phyloP scores from a whole-genome alignment of 2,113 vertebrate genomes.

The Sceloporus tristichus region DNA sequence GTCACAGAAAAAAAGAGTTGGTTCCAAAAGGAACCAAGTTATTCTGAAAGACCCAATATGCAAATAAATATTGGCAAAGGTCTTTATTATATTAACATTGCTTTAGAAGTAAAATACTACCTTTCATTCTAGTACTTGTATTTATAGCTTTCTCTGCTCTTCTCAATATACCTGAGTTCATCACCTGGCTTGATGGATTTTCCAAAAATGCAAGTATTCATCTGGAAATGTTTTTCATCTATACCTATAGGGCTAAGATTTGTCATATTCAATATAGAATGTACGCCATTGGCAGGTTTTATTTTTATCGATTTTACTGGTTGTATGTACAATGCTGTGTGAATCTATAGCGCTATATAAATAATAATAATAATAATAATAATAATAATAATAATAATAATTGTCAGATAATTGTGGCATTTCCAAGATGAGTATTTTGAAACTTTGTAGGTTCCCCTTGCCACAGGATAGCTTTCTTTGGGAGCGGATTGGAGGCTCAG shows the following conservation, averaged over 20 bases:
- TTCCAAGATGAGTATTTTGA: no score
- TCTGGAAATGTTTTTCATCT: neutral
- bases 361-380: no score
- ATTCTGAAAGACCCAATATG: neutral
- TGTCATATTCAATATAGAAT: no score
- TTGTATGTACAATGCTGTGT: no score
- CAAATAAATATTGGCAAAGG: neutral
- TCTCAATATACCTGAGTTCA: neutral
- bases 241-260: neutral
- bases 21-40: neutral
- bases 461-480: no score
- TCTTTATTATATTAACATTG: neutral
- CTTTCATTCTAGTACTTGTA: neutral
- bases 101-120: neutral
- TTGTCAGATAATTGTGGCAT: no score
- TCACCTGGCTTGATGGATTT: neutral
- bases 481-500: no score
- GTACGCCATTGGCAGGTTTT: no score
- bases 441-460: no score
- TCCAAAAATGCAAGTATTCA: neutral
- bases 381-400: no score
- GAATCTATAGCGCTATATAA: no score
- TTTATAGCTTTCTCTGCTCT: neutral
- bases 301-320: no score
- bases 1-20: neutral